Conservation (phyloP, 1,140 invertebrate species). For the Saccostrea glomerata region DNA sequence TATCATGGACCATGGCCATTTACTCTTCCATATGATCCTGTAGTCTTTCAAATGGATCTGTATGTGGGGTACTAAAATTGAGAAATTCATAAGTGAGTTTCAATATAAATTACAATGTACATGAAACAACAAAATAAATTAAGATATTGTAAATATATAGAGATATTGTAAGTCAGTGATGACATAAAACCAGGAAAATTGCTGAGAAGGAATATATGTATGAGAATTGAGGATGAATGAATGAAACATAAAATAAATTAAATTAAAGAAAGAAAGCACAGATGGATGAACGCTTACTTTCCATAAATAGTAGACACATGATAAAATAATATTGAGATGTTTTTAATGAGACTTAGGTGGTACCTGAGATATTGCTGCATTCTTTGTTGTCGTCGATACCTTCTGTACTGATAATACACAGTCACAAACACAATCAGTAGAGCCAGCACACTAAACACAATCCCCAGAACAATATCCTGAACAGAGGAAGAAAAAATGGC, state of each 20-base stretch:
- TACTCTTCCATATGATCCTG: conserved; percentile 50
- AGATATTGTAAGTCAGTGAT: too few species aligned
- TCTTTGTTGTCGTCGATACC: conserved; percentile 39
- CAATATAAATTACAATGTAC: neutral
- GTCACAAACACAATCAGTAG: conserved; percentile 43
- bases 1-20: neutral
- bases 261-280: too few species aligned
- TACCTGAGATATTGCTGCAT: conserved; percentile 53
- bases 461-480: conserved; percentile 47
- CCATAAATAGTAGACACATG: too few species aligned
- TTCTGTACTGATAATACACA: conserved; percentile 46
- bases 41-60: conserved; percentile 56
- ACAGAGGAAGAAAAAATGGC: conserved; percentile 45
- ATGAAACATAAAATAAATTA: too few species aligned
- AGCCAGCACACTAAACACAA: conserved; percentile 48
- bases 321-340: too few species aligned
- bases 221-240: too few species aligned
- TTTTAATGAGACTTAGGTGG: neutral
- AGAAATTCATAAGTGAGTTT: neutral
- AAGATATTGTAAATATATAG: too few species aligned
- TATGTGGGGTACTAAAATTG: conserved; percentile 50
- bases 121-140: neutral
- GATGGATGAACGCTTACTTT: too few species aligned
- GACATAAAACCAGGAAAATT: too few species aligned
- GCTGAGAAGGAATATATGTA: too few species aligned